Conservation (phyloP, 2,113 vertebrate species). For the Istiophorus platypterus region DNA sequence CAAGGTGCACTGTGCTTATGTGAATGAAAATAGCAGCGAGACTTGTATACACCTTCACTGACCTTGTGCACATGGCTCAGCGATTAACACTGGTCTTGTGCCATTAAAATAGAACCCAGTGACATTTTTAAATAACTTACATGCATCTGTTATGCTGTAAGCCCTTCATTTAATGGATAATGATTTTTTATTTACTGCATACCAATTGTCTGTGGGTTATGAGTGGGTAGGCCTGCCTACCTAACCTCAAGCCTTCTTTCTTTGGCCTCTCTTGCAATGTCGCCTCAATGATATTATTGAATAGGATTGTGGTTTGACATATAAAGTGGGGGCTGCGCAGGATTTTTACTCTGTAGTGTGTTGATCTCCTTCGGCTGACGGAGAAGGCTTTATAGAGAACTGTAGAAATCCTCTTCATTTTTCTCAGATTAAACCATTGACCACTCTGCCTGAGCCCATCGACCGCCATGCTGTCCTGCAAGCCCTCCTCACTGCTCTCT, state of each 20-base stretch:
- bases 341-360: slow-evolving; percentile 56
- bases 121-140: slow-evolving; percentile 36
- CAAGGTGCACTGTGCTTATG: not conserved
- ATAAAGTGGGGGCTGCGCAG: slow-evolving; percentile 70
- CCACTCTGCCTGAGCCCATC: slow-evolving; percentile 67
- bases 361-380: slow-evolving; percentile 66
- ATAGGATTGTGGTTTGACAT: slow-evolving; percentile 79
- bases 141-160: slow-evolving; percentile 36
- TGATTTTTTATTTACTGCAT: slow-evolving; percentile 47
- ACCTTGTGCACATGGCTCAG: slow-evolving; percentile 8
- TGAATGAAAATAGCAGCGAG: slow-evolving; percentile 19
- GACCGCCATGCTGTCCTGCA: slow-evolving; percentile 48
- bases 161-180: slow-evolving; percentile 42
- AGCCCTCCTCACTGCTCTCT: slow-evolving; percentile 21
- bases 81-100: slow-evolving; percentile 8
- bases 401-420: slow-evolving; percentile 75
- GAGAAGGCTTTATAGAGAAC: slow-evolving; percentile 60
- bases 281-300: slow-evolving; percentile 81
- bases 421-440: slow-evolving; percentile 77
- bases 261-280: slow-evolving; percentile 61
- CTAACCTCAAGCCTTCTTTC: slow-evolving; percentile 14
- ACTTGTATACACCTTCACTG: not conserved
- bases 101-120: slow-evolving; percentile 30
- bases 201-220: slow-evolving; percentile 17
- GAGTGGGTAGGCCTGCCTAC: slow-evolving; percentile 31